These are phyloP conservation scores for Choristoneura fumiferana DNA, from an alignment of 1,140 invertebrate genomes.

Conservation along the genomic window DNA sequence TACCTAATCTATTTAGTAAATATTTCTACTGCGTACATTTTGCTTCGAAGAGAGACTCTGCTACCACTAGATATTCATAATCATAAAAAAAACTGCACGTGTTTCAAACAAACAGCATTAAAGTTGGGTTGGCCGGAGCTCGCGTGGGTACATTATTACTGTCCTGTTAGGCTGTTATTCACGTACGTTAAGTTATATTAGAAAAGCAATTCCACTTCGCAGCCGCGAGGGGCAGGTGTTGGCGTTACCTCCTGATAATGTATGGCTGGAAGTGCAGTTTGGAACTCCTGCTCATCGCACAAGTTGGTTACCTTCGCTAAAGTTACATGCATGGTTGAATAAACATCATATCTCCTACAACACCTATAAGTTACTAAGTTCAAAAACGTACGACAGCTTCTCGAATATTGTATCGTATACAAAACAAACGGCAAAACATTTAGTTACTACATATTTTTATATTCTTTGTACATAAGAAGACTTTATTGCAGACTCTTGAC, in stretches of 20 bases:
- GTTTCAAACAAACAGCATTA: neutral
- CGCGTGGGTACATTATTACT: neutral
- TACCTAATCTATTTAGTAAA: too few species aligned
- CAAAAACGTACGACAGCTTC: too few species aligned
- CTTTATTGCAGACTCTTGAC: too few species aligned
- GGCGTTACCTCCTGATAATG: conserved; percentile 1
- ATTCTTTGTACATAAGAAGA: too few species aligned
- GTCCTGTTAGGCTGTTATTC: neutral
- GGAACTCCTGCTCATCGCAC: neutral
- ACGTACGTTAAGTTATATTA: conserved; percentile 2
- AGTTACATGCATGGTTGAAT: too few species aligned
- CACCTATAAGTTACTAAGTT: too few species aligned
- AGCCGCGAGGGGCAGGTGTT: conserved; percentile 5
- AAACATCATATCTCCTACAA: too few species aligned
- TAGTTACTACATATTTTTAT: too few species aligned
- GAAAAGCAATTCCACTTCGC: conserved; percentile 11
- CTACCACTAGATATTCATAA: neutral
- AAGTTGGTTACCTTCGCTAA: neutral
- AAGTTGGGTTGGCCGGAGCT: neutral
- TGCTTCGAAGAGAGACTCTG: neutral
- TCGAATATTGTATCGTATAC: too few species aligned
- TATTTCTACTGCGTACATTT: too few species aligned
- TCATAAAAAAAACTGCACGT: neutral
- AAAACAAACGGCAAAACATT: too few species aligned
- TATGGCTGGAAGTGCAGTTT: conserved; percentile 7